Evolutionary conservation across 2,113 vertebrate genomes (phyloP), one percentile per base, ranked within the genome.

Genomic region (Pao palembangensis): DNA sequence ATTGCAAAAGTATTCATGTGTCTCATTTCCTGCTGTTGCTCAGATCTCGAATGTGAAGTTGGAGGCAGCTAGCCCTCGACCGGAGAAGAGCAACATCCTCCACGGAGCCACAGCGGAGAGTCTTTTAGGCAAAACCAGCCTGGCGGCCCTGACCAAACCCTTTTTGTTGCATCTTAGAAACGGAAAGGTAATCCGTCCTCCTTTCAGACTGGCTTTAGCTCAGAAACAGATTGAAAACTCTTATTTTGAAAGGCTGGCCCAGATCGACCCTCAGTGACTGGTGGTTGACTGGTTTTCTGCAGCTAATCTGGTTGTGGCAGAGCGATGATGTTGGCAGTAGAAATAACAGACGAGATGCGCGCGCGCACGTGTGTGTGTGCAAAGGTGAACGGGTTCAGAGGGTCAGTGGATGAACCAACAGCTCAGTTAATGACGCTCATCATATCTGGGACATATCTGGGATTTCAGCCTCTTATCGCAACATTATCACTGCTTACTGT

Each of bases 31-130:
- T 6, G 44, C 48, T 31, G 20, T 6, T 19, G 4, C 28, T 84
- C 75, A 99, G 97, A 92, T 98, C 52, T 94, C 89, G 44, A 90
- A 94, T 58, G 88, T 96, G 77, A 89, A 82, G 59, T 75, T 96
- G 1, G 91, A 94, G 79, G 93, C 87, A 56, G 90, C 80, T 34
- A 90, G 85, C 53, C 82, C 75, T 19, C 90, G 89, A 50, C 87
- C 92, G 8, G 82, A 80, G 64, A 87, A 86, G 61, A 92, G 93
- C 84, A 94, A 90, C 81, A 80, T 98, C 86, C 93, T 96, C 61
- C 80, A 87, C 34, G 94, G 91, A 46, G 91, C 92, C 76, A 92
- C 66, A 14, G 41, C 84, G 4, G 85, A 92, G 48, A 90, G 88
- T 64, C 58, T 97, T 58, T 65, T 96, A 1, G 91, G 93, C 50